Evolutionary conservation across 92 coral and sea anemone species (phyloP).

Genomic region (Phenganax subtilis): DNA sequence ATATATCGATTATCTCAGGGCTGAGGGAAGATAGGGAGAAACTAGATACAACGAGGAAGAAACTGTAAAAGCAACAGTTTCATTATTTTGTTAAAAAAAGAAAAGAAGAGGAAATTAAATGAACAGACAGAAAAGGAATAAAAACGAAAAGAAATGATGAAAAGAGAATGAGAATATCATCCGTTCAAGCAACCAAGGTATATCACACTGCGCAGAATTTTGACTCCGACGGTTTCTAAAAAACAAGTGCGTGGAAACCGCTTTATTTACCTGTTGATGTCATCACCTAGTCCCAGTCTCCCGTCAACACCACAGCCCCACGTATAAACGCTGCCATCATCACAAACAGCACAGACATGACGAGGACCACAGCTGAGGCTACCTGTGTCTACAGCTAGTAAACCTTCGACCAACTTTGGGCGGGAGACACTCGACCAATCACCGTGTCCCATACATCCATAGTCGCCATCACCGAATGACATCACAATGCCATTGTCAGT

Average conservation of each 20-base stretch:
- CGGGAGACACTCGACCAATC: conserved; percentile 81
- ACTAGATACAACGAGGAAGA: no score
- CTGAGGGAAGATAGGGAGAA: no score
- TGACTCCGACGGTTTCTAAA: neutral
- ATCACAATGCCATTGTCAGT: conserved; percentile 98
- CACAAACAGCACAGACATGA: conserved; percentile 87
- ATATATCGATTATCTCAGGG: no score
- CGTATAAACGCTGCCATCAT: conserved; percentile 86
- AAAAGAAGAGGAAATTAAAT: no score
- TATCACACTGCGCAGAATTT: no score
- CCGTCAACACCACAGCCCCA: conserved; percentile 98
- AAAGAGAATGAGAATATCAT: no score
- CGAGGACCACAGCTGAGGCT: conserved; percentile 83
- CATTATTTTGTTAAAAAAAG: no score
- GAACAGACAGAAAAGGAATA: no score
- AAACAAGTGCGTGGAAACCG: neutral
- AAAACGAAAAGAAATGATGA: no score
- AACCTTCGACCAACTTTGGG: conserved; percentile 93
- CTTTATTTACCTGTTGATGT: conserved; percentile 71
- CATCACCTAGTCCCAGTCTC: conserved; percentile 92
- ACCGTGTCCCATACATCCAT: conserved; percentile 94
- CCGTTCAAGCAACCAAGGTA: no score
- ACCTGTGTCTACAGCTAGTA: conserved; percentile 88
- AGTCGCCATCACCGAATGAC: conserved; percentile 93
- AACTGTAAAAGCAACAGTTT: no score